Percentiles rank a stretch among this genome's conserved stretches.
phyloP scores from a whole-genome alignment of 2,113 vertebrate species.

The Origma solitaria region DNA sequence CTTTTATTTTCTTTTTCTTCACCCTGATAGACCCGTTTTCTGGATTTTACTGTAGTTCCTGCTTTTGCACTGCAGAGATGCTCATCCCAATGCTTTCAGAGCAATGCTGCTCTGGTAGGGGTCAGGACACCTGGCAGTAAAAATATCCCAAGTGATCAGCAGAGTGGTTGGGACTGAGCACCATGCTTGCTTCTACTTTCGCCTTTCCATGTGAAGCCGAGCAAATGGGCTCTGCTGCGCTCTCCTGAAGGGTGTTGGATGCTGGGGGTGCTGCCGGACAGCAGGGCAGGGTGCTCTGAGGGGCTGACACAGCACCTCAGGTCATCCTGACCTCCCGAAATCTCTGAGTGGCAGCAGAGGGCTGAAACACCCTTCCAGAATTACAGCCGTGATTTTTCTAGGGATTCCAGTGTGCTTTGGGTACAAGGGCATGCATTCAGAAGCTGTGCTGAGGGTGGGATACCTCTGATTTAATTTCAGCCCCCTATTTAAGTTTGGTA shows the following conservation, averaged over 20 bases:
- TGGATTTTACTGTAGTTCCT: neutral
- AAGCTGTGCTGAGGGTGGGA: neutral
- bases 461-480: neutral
- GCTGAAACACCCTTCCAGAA: neutral
- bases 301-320: neutral
- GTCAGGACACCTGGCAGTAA: too few species aligned
- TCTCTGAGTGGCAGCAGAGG: neutral
- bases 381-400: neutral
- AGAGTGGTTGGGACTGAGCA: fast-evolving
- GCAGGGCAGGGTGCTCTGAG: fast-evolving
- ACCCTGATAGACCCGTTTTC: too few species aligned
- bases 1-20: neutral
- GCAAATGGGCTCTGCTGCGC: fast-evolving
- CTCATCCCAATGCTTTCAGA: fast-evolving
- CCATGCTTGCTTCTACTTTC: neutral
- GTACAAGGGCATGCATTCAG: neutral
- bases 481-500: neutral
- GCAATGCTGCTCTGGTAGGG: neutral
- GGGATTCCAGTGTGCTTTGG: neutral
- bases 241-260: neutral
- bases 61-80: neutral
- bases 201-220: neutral
- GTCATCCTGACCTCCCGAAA: neutral
- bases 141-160: neutral
- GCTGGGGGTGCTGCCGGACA: neutral